These are phyloP conservation scores for Pachypeltis micranthus DNA, from an alignment of 1,140 invertebrate genomes.

Conservation along the genomic window DNA sequence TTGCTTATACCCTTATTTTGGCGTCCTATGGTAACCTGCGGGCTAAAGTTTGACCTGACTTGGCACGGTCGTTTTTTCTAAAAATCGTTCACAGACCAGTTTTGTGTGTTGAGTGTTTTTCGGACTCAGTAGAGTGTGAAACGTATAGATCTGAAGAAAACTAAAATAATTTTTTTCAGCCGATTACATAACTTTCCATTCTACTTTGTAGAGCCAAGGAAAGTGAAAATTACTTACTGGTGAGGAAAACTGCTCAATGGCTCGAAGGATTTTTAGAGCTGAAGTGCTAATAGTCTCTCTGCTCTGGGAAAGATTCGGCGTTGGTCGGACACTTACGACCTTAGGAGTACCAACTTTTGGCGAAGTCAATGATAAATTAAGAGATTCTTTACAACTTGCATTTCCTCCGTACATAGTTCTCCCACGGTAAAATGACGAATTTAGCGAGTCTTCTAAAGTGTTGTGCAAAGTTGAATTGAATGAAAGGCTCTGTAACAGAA, in stretches of 20 bases:
- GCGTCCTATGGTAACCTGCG: too few relatives aligned
- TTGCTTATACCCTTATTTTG: too few relatives aligned
- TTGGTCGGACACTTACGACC: slow-evolving; percentile 34
- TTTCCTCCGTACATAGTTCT: slow-evolving; percentile 67
- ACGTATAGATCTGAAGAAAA: too few relatives aligned
- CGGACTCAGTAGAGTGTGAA: too few relatives aligned
- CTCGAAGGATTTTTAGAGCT: slow-evolving; percentile 52
- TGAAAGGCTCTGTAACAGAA: slow-evolving; percentile 30
- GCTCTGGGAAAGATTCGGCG: slow-evolving; percentile 38
- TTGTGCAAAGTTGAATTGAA: slow-evolving; percentile 33
- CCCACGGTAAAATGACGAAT: slow-evolving; percentile 66
- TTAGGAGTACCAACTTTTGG: slow-evolving; percentile 34
- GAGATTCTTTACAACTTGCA: slow-evolving; percentile 33
- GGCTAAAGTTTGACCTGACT: too few relatives aligned
- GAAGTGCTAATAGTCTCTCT: slow-evolving; percentile 39
- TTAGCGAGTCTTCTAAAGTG: slow-evolving; percentile 43
- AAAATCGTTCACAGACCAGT: too few relatives aligned
- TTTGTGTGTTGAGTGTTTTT: too few relatives aligned
- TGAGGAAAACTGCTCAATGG: slow-evolving; percentile 59
- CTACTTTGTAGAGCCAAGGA: too few relatives aligned
- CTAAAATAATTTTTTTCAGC: too few relatives aligned
- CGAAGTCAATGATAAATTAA: background rate
- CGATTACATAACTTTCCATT: too few relatives aligned
- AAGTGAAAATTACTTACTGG: slow-evolving; percentile 51
- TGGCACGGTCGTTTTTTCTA: too few relatives aligned